Percentiles rank a stretch among this genome's conserved stretches.
Conservation (phyloP, 2,888 invertebrate species). For the Hirtodrosophila confusa region DNA sequence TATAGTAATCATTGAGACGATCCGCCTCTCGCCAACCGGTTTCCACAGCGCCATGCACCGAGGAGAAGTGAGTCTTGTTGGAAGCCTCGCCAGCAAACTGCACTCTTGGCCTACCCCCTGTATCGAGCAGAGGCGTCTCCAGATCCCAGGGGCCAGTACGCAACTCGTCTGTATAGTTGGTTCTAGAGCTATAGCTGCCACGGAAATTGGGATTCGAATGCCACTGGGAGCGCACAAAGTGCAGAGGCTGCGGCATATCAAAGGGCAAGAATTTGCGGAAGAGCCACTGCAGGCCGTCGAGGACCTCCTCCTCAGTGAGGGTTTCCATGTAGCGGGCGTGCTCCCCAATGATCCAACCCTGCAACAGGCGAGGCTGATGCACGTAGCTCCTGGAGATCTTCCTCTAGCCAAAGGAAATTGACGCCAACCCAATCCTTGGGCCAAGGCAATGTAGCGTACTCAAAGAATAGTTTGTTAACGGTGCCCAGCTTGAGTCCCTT, state of each 20-base stretch:
- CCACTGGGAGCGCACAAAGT: conserved; percentile 87
- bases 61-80: conserved; percentile 87
- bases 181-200: conserved; percentile 88
- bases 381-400: conserved; percentile 81
- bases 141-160: conserved; percentile 86
- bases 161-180: conserved; percentile 86
- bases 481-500: conserved; percentile 86
- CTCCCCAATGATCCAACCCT: conserved; percentile 89
- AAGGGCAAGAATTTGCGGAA: conserved; percentile 75
- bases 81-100: conserved; percentile 90
- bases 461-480: conserved; percentile 87
- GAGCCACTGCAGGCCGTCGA: conserved; percentile 67
- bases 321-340: conserved; percentile 87
- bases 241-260: conserved; percentile 62
- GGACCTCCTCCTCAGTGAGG: conserved; percentile 85
- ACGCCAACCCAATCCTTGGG: conserved; percentile 84
- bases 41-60: conserved; percentile 90
- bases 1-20: conserved; percentile 84
- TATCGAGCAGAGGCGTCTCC: conserved; percentile 85
- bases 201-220: conserved; percentile 86
- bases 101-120: conserved; percentile 84
- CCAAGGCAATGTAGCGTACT: conserved; percentile 86
- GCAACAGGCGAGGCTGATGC: conserved; percentile 86
- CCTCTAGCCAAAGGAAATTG: conserved; percentile 86
- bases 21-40: conserved; percentile 90